A percentile compares a stretch with the other conserved stretches of the same genome.
Conservation (phyloP, 2,797 vertebrate genomes). For the Malurus splendens region DNA sequence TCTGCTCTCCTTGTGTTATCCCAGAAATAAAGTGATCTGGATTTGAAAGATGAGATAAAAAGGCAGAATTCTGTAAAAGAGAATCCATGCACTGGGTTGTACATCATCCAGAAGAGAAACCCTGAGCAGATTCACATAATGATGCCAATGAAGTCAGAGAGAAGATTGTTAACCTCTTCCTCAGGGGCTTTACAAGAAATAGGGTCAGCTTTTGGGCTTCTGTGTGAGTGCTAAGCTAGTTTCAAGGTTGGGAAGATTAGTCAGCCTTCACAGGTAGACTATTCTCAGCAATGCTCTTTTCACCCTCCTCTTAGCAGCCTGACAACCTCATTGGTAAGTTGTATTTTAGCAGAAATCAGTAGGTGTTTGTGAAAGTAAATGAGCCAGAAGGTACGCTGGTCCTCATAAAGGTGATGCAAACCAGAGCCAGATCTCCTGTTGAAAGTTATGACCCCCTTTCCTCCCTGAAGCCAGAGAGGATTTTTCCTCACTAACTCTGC, state of each 20-base stretch:
- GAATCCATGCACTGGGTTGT: background rate
- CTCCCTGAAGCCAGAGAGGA: background rate
- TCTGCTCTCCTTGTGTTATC: background rate
- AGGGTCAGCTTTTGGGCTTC: background rate
- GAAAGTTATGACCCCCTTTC: background rate
- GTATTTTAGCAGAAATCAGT: background rate
- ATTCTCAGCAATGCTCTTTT: background rate
- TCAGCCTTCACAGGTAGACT: background rate
- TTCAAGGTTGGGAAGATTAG: background rate
- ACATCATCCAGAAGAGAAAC: background rate
- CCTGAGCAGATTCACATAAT: background rate
- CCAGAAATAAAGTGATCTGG: background rate
- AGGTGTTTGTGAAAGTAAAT: background rate
- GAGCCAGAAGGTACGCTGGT: background rate
- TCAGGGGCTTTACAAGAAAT: background rate
- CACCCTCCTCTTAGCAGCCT: background rate
- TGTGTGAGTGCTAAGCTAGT: background rate
- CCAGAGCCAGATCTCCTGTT: background rate
- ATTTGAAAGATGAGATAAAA: background rate
- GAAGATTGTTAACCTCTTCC: background rate
- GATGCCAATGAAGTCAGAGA: background rate
- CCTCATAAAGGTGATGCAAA: background rate
- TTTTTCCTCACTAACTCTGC: background rate
- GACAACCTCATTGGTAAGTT: background rate
- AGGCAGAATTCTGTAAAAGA: background rate